These are phyloP conservation scores for Illadopsis cleaveri DNA, from an alignment of 2,113 vertebrate species.

Conservation along the genomic window DNA sequence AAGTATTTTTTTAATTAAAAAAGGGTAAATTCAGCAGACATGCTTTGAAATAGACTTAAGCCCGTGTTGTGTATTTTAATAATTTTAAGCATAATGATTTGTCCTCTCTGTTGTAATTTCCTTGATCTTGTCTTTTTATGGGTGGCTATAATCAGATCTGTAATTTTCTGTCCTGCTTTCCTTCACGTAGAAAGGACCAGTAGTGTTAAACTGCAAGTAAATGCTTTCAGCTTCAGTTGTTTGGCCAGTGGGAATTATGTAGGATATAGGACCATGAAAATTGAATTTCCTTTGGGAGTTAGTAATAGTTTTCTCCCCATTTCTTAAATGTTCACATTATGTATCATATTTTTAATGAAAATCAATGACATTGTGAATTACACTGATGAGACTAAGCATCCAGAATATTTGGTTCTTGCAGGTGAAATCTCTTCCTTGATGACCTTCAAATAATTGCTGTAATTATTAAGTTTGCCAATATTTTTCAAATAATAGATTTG, in stretches of 20 bases:
- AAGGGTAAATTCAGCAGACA: background rate
- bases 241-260: background rate
- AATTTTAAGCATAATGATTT: background rate
- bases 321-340: background rate
- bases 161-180: background rate
- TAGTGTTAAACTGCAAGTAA: background rate
- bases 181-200: background rate
- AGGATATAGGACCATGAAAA: background rate
- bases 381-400: background rate
- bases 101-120: background rate
- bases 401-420: background rate
- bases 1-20: background rate
- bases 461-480: background rate
- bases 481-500: background rate
- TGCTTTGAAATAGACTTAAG: background rate
- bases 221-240: background rate
- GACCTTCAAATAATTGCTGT: background rate
- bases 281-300: background rate
- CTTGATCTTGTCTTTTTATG: background rate
- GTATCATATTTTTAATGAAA: background rate
- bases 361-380: background rate
- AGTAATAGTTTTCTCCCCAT: background rate
- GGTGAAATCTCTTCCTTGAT: background rate
- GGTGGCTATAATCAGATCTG: background rate
- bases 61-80: background rate